Conservation (phyloP, 2,797 vertebrate species). For the Phrynocephalus guinanensis region DNA sequence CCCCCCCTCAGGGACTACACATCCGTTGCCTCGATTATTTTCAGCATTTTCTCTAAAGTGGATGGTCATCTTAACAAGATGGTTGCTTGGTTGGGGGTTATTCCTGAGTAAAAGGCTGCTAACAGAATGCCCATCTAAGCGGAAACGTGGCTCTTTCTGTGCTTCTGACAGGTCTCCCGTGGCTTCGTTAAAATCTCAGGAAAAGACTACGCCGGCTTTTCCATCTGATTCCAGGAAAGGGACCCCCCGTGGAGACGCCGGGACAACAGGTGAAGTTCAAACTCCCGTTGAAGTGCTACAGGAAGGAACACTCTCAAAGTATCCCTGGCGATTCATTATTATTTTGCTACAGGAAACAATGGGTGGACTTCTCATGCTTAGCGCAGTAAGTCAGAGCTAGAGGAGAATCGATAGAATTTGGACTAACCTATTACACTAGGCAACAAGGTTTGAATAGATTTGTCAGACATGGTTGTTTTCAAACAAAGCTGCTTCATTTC, state of each 20-base stretch:
- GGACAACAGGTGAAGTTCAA: background rate
- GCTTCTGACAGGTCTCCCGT: constrained; percentile 24
- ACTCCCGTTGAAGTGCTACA: background rate
- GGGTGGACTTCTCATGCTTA: no score
- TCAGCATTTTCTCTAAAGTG: background rate
- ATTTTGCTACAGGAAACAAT: no score
- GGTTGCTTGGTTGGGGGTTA: background rate
- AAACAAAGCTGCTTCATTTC: background rate
- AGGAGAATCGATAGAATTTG: no score
- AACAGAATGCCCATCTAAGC: background rate
- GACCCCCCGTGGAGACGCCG: constrained; percentile 17
- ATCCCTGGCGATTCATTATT: background rate
- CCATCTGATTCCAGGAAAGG: constrained; percentile 61
- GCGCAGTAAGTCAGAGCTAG: no score
- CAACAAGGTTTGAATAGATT: no score
- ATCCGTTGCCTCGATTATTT: background rate
- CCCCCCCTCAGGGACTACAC: background rate
- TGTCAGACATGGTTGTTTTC: background rate
- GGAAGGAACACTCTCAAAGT: background rate
- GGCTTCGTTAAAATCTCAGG: constrained; percentile 43
- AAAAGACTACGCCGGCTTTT: constrained; percentile 38
- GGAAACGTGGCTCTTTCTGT: background rate
- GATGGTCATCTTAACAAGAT: background rate
- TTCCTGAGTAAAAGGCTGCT: background rate
- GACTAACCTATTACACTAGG: no score